These are phyloP conservation scores for Brenthis daphne DNA, from an alignment of 2,888 invertebrate genomes.

Conservation along the genomic window DNA sequence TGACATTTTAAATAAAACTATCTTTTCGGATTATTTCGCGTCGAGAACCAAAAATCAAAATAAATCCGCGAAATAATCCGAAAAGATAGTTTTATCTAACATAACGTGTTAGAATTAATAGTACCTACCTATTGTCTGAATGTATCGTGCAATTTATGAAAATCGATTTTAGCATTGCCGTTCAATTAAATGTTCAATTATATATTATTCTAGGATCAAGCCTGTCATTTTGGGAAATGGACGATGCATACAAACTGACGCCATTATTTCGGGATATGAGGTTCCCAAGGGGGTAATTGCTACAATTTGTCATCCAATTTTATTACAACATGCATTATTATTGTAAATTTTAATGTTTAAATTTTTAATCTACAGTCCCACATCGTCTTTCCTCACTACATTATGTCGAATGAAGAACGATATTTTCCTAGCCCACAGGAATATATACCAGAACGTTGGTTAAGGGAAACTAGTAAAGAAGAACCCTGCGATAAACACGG, in stretches of 20 bases:
- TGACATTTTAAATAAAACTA: no score
- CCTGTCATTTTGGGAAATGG: slow-evolving; percentile 92
- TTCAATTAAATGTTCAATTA: background rate
- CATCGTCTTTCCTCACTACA: slow-evolving; percentile 90
- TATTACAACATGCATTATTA: slow-evolving; percentile 1
- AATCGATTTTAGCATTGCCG: background rate
- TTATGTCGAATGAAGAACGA: slow-evolving; percentile 87
- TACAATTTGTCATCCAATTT: slow-evolving; percentile 1
- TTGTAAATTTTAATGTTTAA: background rate
- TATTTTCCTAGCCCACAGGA: slow-evolving; percentile 87
- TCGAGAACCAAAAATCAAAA: no score
- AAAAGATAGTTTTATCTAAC: no score
- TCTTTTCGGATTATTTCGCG: no score
- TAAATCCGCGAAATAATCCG: no score
- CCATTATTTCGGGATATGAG: slow-evolving; percentile 88
- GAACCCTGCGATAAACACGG: background rate
- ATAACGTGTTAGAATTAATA: slow-evolving; percentile 5
- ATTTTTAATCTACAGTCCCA: slow-evolving; percentile 83
- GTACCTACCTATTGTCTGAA: background rate
- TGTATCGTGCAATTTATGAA: background rate
- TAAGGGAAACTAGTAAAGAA: slow-evolving; percentile 51
- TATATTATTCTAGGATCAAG: slow-evolving; percentile 85
- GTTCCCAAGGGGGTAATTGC: slow-evolving; percentile 89
- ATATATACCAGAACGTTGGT: slow-evolving; percentile 90
- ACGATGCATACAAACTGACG: slow-evolving; percentile 87